Evolutionary conservation across 64 coral and sea anemone genomes (phyloP).

Genomic region (Montipora sp.): DNA sequence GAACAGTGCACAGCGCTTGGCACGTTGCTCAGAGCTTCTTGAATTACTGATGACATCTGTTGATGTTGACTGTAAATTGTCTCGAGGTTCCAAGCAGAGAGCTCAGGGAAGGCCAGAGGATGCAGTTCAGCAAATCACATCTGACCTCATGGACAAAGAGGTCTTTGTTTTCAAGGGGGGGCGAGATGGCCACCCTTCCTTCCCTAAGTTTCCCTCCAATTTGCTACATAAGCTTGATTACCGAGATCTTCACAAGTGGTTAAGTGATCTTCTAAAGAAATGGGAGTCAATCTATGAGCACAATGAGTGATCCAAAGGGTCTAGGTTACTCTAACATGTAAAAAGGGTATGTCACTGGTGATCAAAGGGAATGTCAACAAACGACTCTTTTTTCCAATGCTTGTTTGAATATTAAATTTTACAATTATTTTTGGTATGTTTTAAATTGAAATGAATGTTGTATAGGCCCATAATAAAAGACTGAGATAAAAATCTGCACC

Average conservation of each 20-base stretch:
- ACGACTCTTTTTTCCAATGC: conserved; percentile 14
- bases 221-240: conserved; percentile 9
- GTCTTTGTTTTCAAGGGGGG: neutral
- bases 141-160: neutral
- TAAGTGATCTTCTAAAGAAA: neutral
- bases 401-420: conserved; percentile 13
- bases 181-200: conserved; percentile 43
- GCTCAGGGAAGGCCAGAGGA: neutral
- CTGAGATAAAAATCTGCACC: neutral
- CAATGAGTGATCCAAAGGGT: conserved; percentile 11
- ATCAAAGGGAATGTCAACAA: conserved; percentile 4
- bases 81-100: neutral
- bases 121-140: neutral
- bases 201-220: conserved; percentile 8
- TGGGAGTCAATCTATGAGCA: conserved; percentile 15
- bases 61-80: neutral
- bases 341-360: neutral
- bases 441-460: conserved; percentile 12
- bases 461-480: conserved; percentile 11
- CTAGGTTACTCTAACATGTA: conserved; percentile 27
- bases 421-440: conserved; percentile 11
- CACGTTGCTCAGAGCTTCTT: neutral
- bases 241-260: conserved; percentile 48
- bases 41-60: neutral
- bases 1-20: neutral